Evolutionary conservation across 1,140 invertebrate species (phyloP), one percentile per base, ranked within the genome.

Genomic region (Lerema accius): DNA sequence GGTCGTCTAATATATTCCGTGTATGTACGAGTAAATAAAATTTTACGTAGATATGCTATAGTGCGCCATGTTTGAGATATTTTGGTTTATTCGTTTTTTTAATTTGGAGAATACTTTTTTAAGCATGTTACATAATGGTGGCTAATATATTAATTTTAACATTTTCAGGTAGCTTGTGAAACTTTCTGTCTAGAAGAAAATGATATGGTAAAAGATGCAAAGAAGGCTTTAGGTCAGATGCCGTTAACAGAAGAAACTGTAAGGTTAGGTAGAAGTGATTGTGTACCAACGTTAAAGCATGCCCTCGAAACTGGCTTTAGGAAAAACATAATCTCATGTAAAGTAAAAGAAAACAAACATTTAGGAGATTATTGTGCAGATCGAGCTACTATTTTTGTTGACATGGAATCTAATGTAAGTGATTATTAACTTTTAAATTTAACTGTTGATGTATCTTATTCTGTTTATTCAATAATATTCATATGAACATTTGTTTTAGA

Each of bases 121-220:
- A n/a, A n/a, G n/a, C n/a, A n/a, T n/a, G n/a, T n/a, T n/a, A n/a
- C n/a, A n/a, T n/a, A n/a, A n/a, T n/a, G n/a, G n/a, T n/a, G n/a
- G n/a, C n/a, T n/a, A n/a, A n/a, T n/a, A n/a, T n/a, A n/a, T n/a
- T n/a, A n/a, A n/a, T n/a, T n/a, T 28, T 37, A 13, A 58, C 1
- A 42, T 28, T 51, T 49, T 28, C 4, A 98, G 97, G 93, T 96
- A 11, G 96, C 97, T 0, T 98, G 97, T 80, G 97, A 99, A 78
- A 96, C 97, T 0, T 99, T 99, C 84, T 99, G 98, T 79, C 90
- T 99, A 63, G 97, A 98, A 74, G 96, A 98, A 66, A 96, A 97
- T 60, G 96, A 97, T 56, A 96, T 95, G 62, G 93, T 98, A 16
- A 92, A 94, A 19, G 96, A 97, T 80, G 96, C 96, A 0, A 95